Conservation (phyloP, 2,113 vertebrate species). For the Catharus minimus region DNA sequence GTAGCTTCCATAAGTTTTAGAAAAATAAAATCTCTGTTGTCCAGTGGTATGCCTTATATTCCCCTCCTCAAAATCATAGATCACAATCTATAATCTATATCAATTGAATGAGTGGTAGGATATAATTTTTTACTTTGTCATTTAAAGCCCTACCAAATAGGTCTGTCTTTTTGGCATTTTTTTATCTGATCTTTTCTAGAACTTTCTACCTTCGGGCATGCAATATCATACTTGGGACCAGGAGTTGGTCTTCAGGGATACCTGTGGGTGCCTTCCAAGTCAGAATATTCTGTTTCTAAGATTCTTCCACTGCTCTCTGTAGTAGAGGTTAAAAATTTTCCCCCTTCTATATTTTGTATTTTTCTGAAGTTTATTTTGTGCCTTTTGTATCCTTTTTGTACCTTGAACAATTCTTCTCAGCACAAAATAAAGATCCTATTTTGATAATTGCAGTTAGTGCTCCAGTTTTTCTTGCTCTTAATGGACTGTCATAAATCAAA, state of each 20-base stretch:
- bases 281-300: not conserved
- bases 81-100: not conserved
- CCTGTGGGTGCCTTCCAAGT: not conserved
- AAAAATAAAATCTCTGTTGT: not conserved
- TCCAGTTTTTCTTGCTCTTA: not conserved
- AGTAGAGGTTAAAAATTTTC: not conserved
- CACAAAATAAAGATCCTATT: not conserved
- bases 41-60: not conserved
- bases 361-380: not conserved
- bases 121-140: not conserved
- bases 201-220: not conserved
- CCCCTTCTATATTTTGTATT: not conserved
- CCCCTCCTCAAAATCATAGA: not conserved
- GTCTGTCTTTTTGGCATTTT: not conserved
- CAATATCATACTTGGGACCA: not conserved
- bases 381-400: not conserved
- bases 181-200: not conserved
- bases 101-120: not conserved
- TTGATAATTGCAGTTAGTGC: not conserved
- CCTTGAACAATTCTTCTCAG: not conserved
- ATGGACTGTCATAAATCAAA: slow-evolving; percentile 29
- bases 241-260: not conserved
- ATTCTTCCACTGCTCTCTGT: not conserved
- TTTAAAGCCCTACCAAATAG: not conserved
- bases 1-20: not conserved